phyloP scores from a whole-genome alignment of 2,113 vertebrate genomes.

The Thryonomys swinderianus region DNA sequence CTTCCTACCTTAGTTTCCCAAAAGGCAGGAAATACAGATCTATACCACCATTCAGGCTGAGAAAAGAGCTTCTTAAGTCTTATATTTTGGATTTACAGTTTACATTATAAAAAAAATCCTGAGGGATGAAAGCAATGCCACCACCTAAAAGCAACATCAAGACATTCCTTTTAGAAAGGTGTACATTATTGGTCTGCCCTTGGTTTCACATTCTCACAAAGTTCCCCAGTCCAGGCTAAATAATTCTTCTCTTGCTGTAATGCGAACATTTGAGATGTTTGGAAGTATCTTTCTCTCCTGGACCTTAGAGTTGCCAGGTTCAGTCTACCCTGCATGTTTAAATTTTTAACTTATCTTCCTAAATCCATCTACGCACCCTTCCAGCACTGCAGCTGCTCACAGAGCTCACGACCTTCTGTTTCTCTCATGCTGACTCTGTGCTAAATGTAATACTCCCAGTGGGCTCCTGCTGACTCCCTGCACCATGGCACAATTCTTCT shows the following conservation, averaged over 20 bases:
- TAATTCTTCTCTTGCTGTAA: constrained; percentile 36
- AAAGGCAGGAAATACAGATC: neutral
- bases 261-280: constrained; percentile 43
- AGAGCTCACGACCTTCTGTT: neutral
- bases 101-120: constrained; percentile 24
- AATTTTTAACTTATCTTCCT: constrained; percentile 6
- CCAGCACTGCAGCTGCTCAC: neutral
- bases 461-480: constrained; percentile 41
- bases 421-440: constrained; percentile 52
- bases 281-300: neutral
- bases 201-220: constrained; percentile 44
- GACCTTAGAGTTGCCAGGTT: neutral
- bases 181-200: constrained; percentile 62
- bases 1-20: neutral
- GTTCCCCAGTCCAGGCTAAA: constrained; percentile 3
- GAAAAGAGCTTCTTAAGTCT: constrained; percentile 31
- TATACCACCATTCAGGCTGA: neutral
- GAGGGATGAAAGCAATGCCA: neutral
- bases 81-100: neutral
- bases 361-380: neutral
- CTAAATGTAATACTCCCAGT: constrained; percentile 65
- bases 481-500: constrained; percentile 61
- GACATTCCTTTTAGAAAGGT: constrained; percentile 25
- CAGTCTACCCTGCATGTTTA: neutral
- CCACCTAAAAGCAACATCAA: neutral